Percentiles rank a stretch among this genome's conserved stretches.
Evolutionary conservation across 2,888 invertebrate species (phyloP).

Genomic region (Hypsopygia costalis): DNA sequence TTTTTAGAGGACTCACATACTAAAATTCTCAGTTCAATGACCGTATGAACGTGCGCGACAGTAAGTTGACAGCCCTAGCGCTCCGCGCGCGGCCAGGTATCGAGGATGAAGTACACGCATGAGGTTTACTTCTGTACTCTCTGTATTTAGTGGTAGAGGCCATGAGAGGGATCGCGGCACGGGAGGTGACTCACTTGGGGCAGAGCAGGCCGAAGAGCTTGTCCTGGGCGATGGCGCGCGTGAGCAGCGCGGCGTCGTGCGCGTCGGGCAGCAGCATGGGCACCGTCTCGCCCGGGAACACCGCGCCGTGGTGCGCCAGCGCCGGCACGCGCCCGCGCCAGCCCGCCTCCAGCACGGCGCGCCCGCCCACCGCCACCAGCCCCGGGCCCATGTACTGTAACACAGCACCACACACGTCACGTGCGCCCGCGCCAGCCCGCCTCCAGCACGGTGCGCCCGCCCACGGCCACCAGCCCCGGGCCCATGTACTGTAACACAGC

Average conservation of each 20-base stretch:
- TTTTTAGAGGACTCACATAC: no score
- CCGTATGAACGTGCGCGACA: no score
- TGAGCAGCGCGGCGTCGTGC: conserved; percentile 36
- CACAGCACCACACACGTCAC: conserved; percentile 6
- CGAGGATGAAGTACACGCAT: no score
- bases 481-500: conserved; percentile 61
- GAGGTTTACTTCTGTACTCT: no score
- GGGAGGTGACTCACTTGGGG: conserved; percentile 64
- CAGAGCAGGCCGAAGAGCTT: conserved; percentile 64
- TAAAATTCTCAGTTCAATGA: no score
- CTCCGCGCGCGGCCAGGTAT: no score
- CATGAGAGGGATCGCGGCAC: no score
- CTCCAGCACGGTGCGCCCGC: conserved; percentile 58
- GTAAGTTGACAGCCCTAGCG: no score
- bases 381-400: conserved; percentile 61
- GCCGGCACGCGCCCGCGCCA: conserved; percentile 58
- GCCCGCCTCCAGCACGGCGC: conserved; percentile 58
- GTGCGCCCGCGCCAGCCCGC: conserved; percentile 59
- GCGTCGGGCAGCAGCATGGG: conserved; percentile 57
- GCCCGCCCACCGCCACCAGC: conserved; percentile 45
- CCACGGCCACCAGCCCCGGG: conserved; percentile 36
- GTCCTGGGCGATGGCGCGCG: conserved; percentile 36
- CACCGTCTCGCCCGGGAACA: conserved; percentile 73
- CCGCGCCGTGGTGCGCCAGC: conserved; percentile 50
- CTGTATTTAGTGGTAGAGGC: no score